Evolutionary conservation across 2,888 invertebrate genomes (phyloP), one percentile per base, ranked within the genome.

Genomic region (Tetanocera ferruginea): DNA sequence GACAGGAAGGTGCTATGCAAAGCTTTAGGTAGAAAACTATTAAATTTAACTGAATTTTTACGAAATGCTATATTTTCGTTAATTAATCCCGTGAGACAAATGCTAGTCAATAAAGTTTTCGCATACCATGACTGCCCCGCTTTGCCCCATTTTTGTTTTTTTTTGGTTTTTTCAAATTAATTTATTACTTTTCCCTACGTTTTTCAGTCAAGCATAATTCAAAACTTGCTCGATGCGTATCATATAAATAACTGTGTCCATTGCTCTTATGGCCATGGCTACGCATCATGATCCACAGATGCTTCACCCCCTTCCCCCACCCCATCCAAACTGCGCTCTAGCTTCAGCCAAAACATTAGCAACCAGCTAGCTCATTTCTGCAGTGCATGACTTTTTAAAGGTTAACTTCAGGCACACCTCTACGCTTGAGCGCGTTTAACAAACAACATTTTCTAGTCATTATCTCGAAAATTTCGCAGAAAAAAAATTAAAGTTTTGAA

Each of bases 381-480:
- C 4, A 66, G 34, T 66, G 5, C 9, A 66, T 34, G 43, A 28
- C 23, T 34, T 51, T 69, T 69, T 51, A 51, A 51, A 69, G 69
- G 51, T 64, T 31, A 49, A 74, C 49, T 74, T 60, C 25, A n/a
- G 31, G 51, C 73, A 74, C 73, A 74, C 73, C 73, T 74, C 25
- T 25, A 62, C 49, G 73, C 62, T 37, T 74, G 28, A 74, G 62
- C 62, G 73, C 43, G 28, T 43, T 62, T 62, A n/a, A n/a, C 62
- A 64, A 74, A 62, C 73, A 43, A 74, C 37, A 74, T 74, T 74
- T 74, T 74, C 73, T 60, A 74, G 43, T 74, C 62, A 74, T 74
- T 74, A 74, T 62, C 62, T 49, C 49, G 73, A 51, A 73, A 73
- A 60, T 11, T 17, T 37, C n/a, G 23, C 17, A 57, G 17, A 34